Evolutionary conservation across 1,140 invertebrate species (phyloP).

Genomic region (Pseudoatta argentina): DNA sequence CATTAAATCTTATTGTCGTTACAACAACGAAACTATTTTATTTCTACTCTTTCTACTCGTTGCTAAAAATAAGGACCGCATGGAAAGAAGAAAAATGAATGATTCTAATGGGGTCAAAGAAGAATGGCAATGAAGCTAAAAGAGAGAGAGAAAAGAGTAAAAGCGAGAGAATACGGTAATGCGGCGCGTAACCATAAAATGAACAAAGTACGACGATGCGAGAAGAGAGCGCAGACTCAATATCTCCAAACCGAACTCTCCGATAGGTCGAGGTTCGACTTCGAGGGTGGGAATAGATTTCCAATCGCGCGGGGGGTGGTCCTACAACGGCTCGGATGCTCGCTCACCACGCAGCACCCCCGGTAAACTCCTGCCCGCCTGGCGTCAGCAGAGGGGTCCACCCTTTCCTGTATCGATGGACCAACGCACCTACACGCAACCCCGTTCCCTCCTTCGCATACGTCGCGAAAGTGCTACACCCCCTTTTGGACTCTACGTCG

Average conservation of each 20-base stretch:
- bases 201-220: conserved; percentile 66
- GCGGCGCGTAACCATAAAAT: conserved; percentile 37
- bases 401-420: conserved; percentile 83
- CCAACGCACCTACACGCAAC: conserved; percentile 83
- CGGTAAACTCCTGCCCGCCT: conserved; percentile 72
- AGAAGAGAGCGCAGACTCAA: conserved; percentile 86
- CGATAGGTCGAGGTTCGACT: conserved; percentile 87
- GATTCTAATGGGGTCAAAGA: conserved; percentile 24
- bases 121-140: conserved; percentile 7
- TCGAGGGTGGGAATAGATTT: conserved; percentile 87
- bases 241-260: conserved; percentile 86
- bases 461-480: conserved; percentile 63
- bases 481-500: conserved; percentile 70
- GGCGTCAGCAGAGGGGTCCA: conserved; percentile 76
- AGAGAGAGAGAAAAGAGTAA: conserved; percentile 23
- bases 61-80: neutral
- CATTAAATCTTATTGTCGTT: neutral
- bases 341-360: conserved; percentile 67
- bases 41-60: neutral
- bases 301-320: conserved; percentile 85
- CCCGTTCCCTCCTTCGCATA: conserved; percentile 64
- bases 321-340: conserved; percentile 75
- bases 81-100: conserved; percentile 9
- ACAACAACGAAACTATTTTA: neutral
- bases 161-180: conserved; percentile 42